Evolutionary conservation across 2,797 vertebrate genomes (phyloP), one percentile per base, ranked within the genome.

Genomic region (Manis pentadactyla): DNA sequence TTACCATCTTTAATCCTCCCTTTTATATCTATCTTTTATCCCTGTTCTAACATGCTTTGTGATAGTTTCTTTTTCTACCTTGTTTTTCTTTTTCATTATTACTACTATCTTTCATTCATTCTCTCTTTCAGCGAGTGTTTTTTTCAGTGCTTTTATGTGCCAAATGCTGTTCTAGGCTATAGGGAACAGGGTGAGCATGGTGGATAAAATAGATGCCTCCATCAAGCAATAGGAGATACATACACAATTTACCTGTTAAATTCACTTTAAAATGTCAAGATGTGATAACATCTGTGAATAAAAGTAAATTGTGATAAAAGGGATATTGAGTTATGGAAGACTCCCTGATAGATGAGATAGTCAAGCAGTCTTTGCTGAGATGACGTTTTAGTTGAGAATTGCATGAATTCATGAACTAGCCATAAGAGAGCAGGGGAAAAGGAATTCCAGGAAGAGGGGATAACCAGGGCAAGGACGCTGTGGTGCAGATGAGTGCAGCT

Each of bases 391-490:
- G 4, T 0, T 63, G 46, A 64, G 59, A 75, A 15, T 37, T 64
- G 25, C 14, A 31, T 78, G 13, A 55, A 63, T 84, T 81, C n/a
- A 17, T 49, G 18, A 73, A 64, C 10, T 17, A 77, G n/a, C 18
- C 27, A 13, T 7, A 7, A 27, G 14, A 73, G 7, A 5, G 2
- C 1, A 46, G 1, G 15, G 17, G 1, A 14, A 68, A 49, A 49
- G 21, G 46, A 49, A 23, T 25, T 42, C 14, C 1, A 34, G 39
- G 15, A 39, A 51, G 53, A 29, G 19, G 10, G 12, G 49, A 59
- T 2, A n/a, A 12, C 4, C 0, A 37, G 17, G 31, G 29, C 15
- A 19, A 12, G 57, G 7, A 4, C 7, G 5, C 18, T 11, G 3
- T 42, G 7, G 19, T 15, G n/a, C 15, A 13, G 39, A 21, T 64